These are phyloP conservation scores for Oenanthe melanoleuca DNA, from an alignment of 2,113 vertebrate genomes.

Conservation along the genomic window DNA sequence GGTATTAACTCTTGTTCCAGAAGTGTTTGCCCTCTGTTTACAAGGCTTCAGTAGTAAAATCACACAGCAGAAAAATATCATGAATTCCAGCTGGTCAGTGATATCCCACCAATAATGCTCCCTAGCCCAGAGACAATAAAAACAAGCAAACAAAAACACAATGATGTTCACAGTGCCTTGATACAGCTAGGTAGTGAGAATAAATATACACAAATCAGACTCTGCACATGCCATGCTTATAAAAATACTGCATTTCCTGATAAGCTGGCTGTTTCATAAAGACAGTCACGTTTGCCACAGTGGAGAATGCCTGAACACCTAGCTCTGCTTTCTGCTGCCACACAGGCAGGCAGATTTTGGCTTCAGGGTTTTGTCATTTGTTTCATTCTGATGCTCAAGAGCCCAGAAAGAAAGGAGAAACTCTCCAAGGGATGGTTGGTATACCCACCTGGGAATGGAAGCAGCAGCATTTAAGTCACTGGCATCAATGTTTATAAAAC, in stretches of 20 bases:
- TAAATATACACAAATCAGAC: background rate
- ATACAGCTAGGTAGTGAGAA: background rate
- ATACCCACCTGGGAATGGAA: background rate
- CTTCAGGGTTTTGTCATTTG: background rate
- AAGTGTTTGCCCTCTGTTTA: constrained; percentile 38
- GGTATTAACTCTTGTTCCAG: constrained; percentile 20
- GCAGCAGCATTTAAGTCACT: background rate
- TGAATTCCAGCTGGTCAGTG: background rate
- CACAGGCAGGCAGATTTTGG: rapidly evolving
- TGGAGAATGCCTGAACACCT: background rate
- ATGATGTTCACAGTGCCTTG: background rate
- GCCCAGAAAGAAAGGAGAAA: background rate
- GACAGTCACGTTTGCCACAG: rapidly evolving
- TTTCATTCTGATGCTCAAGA: background rate
- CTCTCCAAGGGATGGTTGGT: background rate
- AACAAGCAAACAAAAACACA: background rate
- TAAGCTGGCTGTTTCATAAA: background rate
- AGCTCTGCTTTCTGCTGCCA: background rate
- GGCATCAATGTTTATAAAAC: background rate
- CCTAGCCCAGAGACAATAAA: background rate
- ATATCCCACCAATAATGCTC: background rate
- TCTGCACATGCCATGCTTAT: background rate
- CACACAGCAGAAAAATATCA: background rate
- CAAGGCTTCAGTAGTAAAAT: background rate
- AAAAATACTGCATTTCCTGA: background rate